phyloP scores from a whole-genome alignment of 2,888 invertebrate species.

The Caenorhabditis macrosperma region DNA sequence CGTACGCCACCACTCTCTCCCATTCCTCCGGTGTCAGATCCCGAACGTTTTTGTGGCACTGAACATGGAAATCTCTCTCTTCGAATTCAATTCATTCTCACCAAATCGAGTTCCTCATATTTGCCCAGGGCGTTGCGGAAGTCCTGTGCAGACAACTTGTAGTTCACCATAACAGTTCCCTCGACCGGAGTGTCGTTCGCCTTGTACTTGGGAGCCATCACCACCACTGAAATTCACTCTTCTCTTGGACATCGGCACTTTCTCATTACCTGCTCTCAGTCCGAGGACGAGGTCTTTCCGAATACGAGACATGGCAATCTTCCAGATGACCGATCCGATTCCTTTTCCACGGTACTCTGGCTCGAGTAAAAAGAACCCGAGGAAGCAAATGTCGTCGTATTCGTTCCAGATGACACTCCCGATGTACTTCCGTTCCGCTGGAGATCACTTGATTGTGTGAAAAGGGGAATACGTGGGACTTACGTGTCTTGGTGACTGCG shows the following conservation, averaged over 20 bases:
- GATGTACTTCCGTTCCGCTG: conserved; percentile 50
- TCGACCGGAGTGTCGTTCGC: conserved; percentile 43
- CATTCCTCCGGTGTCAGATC: conserved; percentile 31
- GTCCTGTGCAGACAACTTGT: background rate
- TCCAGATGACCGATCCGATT: conserved; percentile 59
- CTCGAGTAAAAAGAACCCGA: conserved; percentile 59
- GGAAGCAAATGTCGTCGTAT: conserved; percentile 55
- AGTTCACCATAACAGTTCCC: conserved; percentile 31
- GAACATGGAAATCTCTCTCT: too few species aligned
- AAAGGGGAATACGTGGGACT: conserved; percentile 1
- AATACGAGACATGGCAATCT: conserved; percentile 39
- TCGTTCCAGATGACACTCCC: conserved; percentile 64
- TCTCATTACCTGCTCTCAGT: conserved; percentile 59
- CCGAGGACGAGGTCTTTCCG: conserved; percentile 37
- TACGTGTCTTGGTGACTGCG: conserved; percentile 55
- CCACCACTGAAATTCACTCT: conserved; percentile 33
- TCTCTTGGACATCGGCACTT: background rate
- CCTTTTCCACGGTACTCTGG: conserved; percentile 56
- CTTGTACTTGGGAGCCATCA: conserved; percentile 51
- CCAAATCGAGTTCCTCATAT: conserved; percentile 12
- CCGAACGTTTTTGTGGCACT: conserved; percentile 19
- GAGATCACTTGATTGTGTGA: background rate
- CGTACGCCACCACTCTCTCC: conserved; percentile 33
- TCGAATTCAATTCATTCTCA: too few species aligned
- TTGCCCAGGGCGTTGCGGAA: conserved; percentile 12